These are phyloP conservation scores for Physella acuta DNA, from an alignment of 1,140 invertebrate genomes.

Conservation along the genomic window DNA sequence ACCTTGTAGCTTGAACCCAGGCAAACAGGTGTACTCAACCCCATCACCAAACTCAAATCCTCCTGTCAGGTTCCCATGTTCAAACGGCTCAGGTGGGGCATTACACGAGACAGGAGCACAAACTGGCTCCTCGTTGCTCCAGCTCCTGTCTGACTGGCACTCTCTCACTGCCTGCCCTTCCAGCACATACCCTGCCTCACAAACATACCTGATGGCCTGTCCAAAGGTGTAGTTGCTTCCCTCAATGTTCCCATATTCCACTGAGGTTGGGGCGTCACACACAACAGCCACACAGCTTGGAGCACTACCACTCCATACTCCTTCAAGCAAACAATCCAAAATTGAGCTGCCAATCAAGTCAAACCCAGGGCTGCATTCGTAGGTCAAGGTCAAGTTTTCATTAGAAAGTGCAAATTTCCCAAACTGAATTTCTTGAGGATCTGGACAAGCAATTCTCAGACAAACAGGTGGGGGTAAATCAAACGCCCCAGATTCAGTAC, in stretches of 20 bases:
- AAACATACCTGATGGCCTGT: constrained; percentile 75
- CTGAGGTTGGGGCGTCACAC: constrained; percentile 38
- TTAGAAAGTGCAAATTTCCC: constrained; percentile 68
- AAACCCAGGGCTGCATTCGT: constrained; percentile 48
- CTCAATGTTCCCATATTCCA: constrained; percentile 31
- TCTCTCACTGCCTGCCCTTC: constrained; percentile 59
- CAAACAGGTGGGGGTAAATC: constrained; percentile 47
- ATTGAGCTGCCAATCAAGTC: constrained; percentile 39
- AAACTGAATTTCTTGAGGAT: constrained; percentile 67
- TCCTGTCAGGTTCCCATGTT: constrained; percentile 52
- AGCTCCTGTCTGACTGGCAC: constrained; percentile 77
- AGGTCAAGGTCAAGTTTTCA: constrained; percentile 74
- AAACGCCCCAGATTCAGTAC: constrained; percentile 42
- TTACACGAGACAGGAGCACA: constrained; percentile 41
- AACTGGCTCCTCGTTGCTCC: constrained; percentile 67
- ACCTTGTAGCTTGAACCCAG: constrained; percentile 32
- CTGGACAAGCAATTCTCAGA: constrained; percentile 55
- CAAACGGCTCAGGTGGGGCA: constrained; percentile 32
- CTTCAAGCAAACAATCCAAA: constrained; percentile 47
- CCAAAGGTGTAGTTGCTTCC: constrained; percentile 33
- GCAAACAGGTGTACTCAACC: constrained; percentile 29
- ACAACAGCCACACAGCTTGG: constrained; percentile 65
- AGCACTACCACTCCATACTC: constrained; percentile 64
- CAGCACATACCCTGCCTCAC: constrained; percentile 57
- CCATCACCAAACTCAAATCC: constrained; percentile 4